Evolutionary conservation across 2,797 vertebrate genomes (phyloP).

Genomic region (Enteromius unitaeniatus): DNA sequence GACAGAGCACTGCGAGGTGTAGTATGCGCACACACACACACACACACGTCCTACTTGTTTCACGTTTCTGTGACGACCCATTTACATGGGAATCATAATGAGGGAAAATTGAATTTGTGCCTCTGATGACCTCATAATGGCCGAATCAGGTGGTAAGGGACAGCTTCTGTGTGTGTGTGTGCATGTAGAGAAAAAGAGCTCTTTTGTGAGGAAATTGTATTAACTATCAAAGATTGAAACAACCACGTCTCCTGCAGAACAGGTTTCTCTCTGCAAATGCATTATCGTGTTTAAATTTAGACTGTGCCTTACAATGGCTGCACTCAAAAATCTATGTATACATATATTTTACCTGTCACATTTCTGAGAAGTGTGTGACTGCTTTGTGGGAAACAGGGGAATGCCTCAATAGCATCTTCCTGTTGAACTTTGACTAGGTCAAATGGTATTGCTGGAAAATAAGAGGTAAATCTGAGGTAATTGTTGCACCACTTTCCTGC

Average conservation of each 20-base stretch:
- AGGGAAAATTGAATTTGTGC: conserved; percentile 77
- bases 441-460: neutral
- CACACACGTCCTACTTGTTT: conserved; percentile 43
- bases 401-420: neutral
- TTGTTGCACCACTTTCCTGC: too few species aligned
- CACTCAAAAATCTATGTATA: neutral
- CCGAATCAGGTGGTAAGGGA: conserved; percentile 38
- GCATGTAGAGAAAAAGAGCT: neutral
- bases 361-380: neutral
- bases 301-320: neutral
- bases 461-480: neutral
- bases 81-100: conserved; percentile 73
- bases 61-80: conserved; percentile 59
- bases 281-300: neutral
- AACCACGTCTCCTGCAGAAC: neutral
- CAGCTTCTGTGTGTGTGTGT: conserved; percentile 9
- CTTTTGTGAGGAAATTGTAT: conserved; percentile 11
- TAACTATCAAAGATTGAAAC: conserved; percentile 11
- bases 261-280: neutral
- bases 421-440: neutral
- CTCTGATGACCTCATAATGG: conserved; percentile 57
- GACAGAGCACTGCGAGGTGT: neutral
- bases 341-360: neutral
- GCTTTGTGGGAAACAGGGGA: neutral
- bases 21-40: conserved; percentile 36